Base-by-base conservation (phyloP, 2,797 vertebrate species). In the Uromys caudimaculatus region DNA sequence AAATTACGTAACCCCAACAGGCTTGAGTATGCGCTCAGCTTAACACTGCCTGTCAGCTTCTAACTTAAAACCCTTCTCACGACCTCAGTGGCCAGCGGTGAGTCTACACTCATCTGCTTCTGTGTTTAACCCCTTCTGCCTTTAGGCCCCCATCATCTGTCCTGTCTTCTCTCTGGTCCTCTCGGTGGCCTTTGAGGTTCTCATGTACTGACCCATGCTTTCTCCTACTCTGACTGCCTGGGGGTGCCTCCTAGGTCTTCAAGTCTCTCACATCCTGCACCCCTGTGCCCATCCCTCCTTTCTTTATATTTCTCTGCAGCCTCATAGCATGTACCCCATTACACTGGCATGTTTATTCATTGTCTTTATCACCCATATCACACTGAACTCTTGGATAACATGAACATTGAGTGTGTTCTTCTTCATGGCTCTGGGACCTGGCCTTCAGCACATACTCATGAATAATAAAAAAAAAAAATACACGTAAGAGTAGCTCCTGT, bases 1-100 rank as follows among this genome's bases (percentile, higher is more conserved):
- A 95, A 97, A 89, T 95, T 89, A 95, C 2, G 21, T 88, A 84
- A 94, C 76, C 58, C 81, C 85, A 2, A 16, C 21, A 83, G 91
- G 77, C 35, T 83, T 11, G 84, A 77, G 52, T 6, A 4, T 56
- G 73, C 1, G 19, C 2, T 4, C 56, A 67, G 84, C 71, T 91
- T 71, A 78, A 91, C 92, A 92, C 85, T 35, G 1, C 16, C 0
- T 11, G 41, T 77, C 69, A 75, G 17, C 85, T 47, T 90, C 44
- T 81, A 44, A 82, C 62, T 89, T 88, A 47, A 76, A 60, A 78
- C 35, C 41, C 60, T 77, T 21, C 23, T 47, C 41, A 7, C 0
- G 6, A 23, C 17, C 75, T 89, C 0, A 0, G 69, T 1, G 10
- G 16, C 23, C 12, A 29, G 27, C 71, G 23, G 7, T 1, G 38